These are phyloP conservation scores for Caiman crocodilus DNA, from an alignment of 2,797 vertebrate genomes.

Conservation along the genomic window DNA sequence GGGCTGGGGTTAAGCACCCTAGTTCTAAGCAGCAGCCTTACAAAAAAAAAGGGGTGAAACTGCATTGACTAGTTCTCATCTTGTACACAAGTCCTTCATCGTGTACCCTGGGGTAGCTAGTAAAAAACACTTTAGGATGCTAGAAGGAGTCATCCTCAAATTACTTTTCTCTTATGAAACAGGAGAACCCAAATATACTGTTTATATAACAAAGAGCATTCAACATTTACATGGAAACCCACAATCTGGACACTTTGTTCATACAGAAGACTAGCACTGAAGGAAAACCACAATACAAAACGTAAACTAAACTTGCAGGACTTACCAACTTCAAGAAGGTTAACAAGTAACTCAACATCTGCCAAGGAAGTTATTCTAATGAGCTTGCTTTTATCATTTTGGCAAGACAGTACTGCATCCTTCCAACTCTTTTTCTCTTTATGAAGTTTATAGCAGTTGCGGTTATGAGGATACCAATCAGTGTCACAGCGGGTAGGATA, in stretches of 20 bases:
- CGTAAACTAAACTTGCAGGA: background rate
- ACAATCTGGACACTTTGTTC: background rate
- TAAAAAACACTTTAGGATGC: background rate
- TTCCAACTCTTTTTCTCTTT: conserved; percentile 85
- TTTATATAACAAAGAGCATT: background rate
- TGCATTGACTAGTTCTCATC: no score
- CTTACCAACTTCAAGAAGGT: conserved; percentile 87
- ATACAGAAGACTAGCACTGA: background rate
- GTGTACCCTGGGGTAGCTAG: background rate
- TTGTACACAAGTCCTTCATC: background rate
- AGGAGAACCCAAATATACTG: background rate
- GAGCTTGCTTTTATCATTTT: conserved; percentile 80
- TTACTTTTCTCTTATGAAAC: background rate
- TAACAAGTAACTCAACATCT: conserved; percentile 88
- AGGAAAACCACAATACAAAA: background rate
- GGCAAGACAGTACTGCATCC: conserved; percentile 85
- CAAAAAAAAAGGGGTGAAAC: background rate
- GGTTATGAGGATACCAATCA: conserved; percentile 90
- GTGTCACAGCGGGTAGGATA: conserved; percentile 84
- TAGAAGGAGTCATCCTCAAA: accelerated
- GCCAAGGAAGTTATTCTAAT: conserved; percentile 87
- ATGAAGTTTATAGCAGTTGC: conserved; percentile 88
- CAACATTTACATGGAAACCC: background rate
- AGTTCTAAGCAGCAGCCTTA: background rate
- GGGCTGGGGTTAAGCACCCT: no score